Evolutionary conservation across 2,888 invertebrate species (phyloP), one percentile per base, ranked within the genome.

Genomic region (Sinotaia quadrata): DNA sequence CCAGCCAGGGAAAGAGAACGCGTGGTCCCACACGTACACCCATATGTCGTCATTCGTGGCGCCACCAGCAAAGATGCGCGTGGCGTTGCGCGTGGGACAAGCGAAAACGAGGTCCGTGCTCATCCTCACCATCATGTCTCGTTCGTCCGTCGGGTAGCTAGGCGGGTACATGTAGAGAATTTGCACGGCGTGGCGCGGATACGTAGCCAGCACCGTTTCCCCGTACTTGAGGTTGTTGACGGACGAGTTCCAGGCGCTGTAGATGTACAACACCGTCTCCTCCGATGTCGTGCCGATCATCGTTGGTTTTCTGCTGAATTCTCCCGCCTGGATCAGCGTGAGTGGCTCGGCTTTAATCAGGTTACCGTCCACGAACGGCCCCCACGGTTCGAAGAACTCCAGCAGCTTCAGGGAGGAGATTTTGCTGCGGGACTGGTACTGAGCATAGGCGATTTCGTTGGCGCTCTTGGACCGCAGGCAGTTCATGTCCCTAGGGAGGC

Each of bases 361-460:
- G 1, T 73, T 60, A 1, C 79, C 80, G 61, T 85, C 84, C 12
- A 84, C 77, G 54, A 75, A 78, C 0, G 84, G 84, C 5, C 82
- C 79, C 67, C 81, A 78, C 7, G 83, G 82, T 60, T 84, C 84
- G 60, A 84, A 84, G 36, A 78, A 77, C 44, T 82, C 81, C n/a
- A 83, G 68, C 27, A 83, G 65, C 49, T 81, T 81, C 4, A 82
- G 47, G 24, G 84, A 84, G 5, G 80, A 76, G 15, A 80, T 69
- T 31, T 76, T 74, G 8, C 80, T 83, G 60, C 82, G 76, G 0
- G 71, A 68, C 18, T 77, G 75, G 62, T 75, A 81, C 61, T 80
- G 79, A 2, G 82, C 84, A 27, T 69, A 47, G 15, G 78, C 78
- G n/a, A 84, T 74, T n/a, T 82, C 79, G 12, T 79, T 75, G 0